Evolutionary conservation across 2,113 vertebrate species (phyloP), one percentile per base, ranked within the genome.

Genomic region (Craseonycteris thonglongyai): DNA sequence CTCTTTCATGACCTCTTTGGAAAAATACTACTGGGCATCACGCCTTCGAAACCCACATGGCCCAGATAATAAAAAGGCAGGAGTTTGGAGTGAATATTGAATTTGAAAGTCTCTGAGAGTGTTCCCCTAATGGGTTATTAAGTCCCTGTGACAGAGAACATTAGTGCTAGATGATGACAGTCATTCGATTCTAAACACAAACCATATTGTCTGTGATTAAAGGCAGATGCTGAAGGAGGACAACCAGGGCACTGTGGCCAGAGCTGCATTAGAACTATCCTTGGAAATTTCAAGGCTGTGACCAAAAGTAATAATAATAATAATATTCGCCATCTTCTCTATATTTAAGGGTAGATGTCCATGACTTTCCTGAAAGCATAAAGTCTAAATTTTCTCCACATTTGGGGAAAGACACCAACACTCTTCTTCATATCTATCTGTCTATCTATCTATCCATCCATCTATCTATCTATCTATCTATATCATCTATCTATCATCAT

Each of bases 91-190:
- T 93, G 76, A 95, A 96, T 97, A 96, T 96, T 97, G 96, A 97
- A 97, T 96, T 85, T 93, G 90, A 97, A 97, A 96, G 91, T 97
- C 96, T 96, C 95, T 85, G 61, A 93, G 91, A 95, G 97, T 86
- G 61, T 95, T 95, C 94, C 96, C 96, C 96, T 96, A 96, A 97
- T 96, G 96, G 92, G 95, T 90, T 97, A 95, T 96, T 97, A 97
- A 97, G 93, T 97, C 93, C 94, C 91, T 95, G 93, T 97, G 90
- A 97, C 79, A 98, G 96, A 97, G 95, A 94, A 93, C 90, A 96
- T 89, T 96, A 72, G 1, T 84, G 54, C 94, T 93, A 97, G 92
- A 96, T 96, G 95, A 95, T 76, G 94, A 88, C 21, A 96, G 38
- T 83, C 90, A 95, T 87, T 97, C 54, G 47, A 95, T 96, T 97